Percentiles rank a stretch among this genome's conserved stretches.
phyloP scores from a whole-genome alignment of 2,113 vertebrate species.

The Paraplagusia blochii region DNA sequence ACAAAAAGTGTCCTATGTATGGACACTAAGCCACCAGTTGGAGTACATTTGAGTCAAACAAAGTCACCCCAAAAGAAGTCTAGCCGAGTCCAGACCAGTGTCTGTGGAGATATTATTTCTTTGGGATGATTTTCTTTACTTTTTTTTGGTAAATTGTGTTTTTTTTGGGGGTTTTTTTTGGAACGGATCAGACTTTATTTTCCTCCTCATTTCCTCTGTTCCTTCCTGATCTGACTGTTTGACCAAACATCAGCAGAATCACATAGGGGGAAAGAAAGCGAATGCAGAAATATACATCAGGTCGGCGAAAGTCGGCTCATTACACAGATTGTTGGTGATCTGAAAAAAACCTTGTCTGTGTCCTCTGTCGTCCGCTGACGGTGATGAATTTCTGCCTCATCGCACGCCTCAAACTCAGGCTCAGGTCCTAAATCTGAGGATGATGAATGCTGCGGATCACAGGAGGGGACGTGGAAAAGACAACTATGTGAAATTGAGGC shows the following conservation, averaged over 20 bases:
- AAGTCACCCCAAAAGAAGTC: too few species aligned
- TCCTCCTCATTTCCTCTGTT: constrained; percentile 18
- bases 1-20: too few species aligned
- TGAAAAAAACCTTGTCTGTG: constrained; percentile 36
- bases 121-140: too few species aligned
- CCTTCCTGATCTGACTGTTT: constrained; percentile 18
- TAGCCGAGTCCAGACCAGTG: too few species aligned
- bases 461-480: too few species aligned
- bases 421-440: constrained; percentile 42
- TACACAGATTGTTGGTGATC: constrained; percentile 61
- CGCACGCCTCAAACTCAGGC: constrained; percentile 56
- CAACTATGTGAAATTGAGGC: too few species aligned
- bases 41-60: too few species aligned
- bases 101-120: too few species aligned
- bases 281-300: constrained; percentile 62
- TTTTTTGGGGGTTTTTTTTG: not conserved
- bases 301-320: constrained; percentile 58
- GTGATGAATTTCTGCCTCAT: constrained; percentile 66
- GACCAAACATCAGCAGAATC: constrained; percentile 33
- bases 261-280: constrained; percentile 20
- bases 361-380: constrained; percentile 65
- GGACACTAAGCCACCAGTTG: too few species aligned
- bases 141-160: not conserved
- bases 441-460: constrained; percentile 17
- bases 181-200: not conserved